Evolutionary conservation across 2,888 invertebrate species (phyloP).

Genomic region (Xanthia togata): DNA sequence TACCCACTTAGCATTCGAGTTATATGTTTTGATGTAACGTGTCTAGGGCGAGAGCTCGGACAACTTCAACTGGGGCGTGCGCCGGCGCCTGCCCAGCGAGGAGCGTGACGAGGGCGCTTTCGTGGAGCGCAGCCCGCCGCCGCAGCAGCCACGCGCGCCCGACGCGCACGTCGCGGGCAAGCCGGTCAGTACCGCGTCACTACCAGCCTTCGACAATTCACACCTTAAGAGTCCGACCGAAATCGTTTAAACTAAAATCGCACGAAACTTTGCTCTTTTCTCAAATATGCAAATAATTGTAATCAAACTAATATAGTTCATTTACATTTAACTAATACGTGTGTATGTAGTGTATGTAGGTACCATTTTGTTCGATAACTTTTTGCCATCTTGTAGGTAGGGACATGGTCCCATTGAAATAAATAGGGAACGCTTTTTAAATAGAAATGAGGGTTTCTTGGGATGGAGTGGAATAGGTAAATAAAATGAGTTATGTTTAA

Average conservation of each 20-base stretch:
- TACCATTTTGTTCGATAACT: too few relatives aligned
- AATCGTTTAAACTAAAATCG: background rate
- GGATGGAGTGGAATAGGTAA: too few relatives aligned
- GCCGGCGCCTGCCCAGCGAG: conserved; percentile 95
- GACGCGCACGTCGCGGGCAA: conserved; percentile 70
- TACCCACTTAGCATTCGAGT: background rate
- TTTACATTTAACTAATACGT: too few relatives aligned
- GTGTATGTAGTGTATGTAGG: too few relatives aligned
- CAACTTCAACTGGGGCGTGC: conserved; percentile 99
- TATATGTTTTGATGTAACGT: background rate
- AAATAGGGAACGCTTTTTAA: too few relatives aligned
- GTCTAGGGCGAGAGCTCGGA: conserved; percentile 96
- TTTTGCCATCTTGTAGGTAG: too few relatives aligned
- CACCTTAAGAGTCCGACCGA: background rate
- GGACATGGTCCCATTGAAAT: too few relatives aligned
- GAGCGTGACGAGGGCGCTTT: conserved; percentile 83
- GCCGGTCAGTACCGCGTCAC: conserved; percentile 68
- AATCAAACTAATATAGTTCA: too few relatives aligned
- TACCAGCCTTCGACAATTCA: background rate
- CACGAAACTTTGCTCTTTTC: background rate
- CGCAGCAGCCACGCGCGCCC: conserved; percentile 71
- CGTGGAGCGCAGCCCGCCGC: conserved; percentile 80
- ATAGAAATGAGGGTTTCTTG: too few relatives aligned
- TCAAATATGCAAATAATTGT: background rate
- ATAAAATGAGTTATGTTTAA: too few relatives aligned